Conservation (phyloP, 2,113 vertebrate species). For the Caloenas nicobarica region DNA sequence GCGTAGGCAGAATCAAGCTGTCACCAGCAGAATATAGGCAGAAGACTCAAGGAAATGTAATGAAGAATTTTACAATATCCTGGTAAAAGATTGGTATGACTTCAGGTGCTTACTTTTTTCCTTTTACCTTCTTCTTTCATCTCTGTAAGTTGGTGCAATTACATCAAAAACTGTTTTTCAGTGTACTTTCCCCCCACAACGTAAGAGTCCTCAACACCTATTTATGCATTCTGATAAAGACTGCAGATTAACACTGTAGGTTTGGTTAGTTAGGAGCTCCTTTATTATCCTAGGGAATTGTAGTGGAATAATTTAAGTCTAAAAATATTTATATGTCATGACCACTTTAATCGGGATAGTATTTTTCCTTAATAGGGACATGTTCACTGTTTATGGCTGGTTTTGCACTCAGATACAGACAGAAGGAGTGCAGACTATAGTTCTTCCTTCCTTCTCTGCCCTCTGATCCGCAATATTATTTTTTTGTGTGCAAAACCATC, state of each 20-base stretch:
- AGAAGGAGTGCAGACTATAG: constrained; percentile 42
- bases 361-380: constrained; percentile 17
- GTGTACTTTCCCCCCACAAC: background rate
- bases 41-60: background rate
- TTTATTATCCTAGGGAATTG: background rate
- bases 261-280: background rate
- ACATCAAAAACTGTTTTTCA: background rate
- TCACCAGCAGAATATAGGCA: constrained; percentile 13
- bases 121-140: constrained; percentile 26
- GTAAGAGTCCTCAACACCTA: background rate
- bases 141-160: background rate
- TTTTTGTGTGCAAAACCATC: constrained; percentile 33
- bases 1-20: constrained; percentile 35
- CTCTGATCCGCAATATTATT: constrained; percentile 47
- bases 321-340: background rate
- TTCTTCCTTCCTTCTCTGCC: constrained; percentile 42
- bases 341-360: background rate
- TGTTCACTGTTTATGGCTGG: constrained; percentile 40
- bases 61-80: background rate
- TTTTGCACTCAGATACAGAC: background rate
- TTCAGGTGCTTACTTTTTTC: constrained; percentile 1
- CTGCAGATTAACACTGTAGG: background rate
- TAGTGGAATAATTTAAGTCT: background rate
- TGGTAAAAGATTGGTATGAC: background rate
- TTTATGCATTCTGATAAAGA: background rate